Evolutionary conservation across 2,888 invertebrate genomes (phyloP), one percentile per base, ranked within the genome.

Genomic region (Hanleya hanleyi): DNA sequence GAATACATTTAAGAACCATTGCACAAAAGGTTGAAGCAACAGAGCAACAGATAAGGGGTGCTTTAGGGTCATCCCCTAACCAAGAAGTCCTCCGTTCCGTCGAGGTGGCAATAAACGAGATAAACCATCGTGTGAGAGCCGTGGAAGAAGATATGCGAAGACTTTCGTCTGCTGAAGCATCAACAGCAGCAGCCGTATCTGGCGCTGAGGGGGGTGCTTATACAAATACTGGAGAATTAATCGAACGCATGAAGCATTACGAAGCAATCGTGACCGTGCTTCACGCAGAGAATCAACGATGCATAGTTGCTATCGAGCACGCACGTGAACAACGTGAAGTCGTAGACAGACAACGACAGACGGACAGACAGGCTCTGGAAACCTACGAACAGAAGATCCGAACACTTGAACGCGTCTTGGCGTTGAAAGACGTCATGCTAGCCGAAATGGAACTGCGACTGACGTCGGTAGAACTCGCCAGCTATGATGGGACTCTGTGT

Each of bases 401-500:
- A 49, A 51, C 75, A 0, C 67, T 84, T 18, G 84, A 81, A 41
- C 68, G 79, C 35, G 77, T 74, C 1, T 1, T 83, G 1, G 78
- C 83, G 1, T 66, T 83, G 51, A 84, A 83, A 38, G 85, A 85
- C 41, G 75, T 77, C 7, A 73, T 72, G 7, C 77, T 85, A 15
- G 80, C 84, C 0, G 86, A 87, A 29, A 77, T 81, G n/a, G 86
- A 86, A 49, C 74, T 83, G 67, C 73, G 83, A 36, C 73, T 85
- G n/a, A 77, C 81, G 70, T 79, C 81, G 18, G 71, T 83, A 41
- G 87, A 89, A 75, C 77, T 78, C 35, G 82, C 85, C 0, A 84
- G 83, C 57, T 88, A 84, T 72, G 86, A 90, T 75, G 90, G 90
- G 15, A 81, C 81, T 0, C 81, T 90, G 15, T 70, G 89, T 15